Base-by-base conservation (phyloP, 2,888 invertebrate genomes). In the Pyrochroa serraticornis region DNA sequence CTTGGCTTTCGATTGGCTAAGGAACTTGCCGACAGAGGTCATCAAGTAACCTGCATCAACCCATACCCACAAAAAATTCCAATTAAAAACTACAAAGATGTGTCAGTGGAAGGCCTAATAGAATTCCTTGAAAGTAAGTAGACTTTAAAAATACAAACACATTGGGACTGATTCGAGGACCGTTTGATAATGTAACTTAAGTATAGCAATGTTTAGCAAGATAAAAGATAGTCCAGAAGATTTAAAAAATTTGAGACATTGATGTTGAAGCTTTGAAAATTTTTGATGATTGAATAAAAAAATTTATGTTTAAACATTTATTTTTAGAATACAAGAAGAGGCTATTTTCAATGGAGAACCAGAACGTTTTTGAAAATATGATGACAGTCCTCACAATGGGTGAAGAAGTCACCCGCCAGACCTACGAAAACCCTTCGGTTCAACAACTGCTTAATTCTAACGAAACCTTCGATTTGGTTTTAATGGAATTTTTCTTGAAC, bases 401-500 rank as follows among this genome's bases (percentile, higher is more conserved):
- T 32, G 8, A 2, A 8, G 8, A 7, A 8, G 5, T 41, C 66
- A 76, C 7, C 65, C 77, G 39, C 77, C 76, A 0, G 6, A 37
- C 64, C 1, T 45, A 73, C 1, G 56, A 58, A 5, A 58, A 66
- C 30, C 38, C 53, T 35, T 59, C 64, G 6, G 67, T 75, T 2
- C 67, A 71, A 48, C 48, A 71, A n/a, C 59, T 76, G 1, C 30
- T 73, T 8, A 59, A 67, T 6, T 69, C 70, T 1, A 56, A 66
- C 6, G 64, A 70, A 52, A 53, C 61, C 7, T 73, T 75, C 35
- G 76, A 76, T 53, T 33, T 75, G 3, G 62, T 76, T 7, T 60
- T 76, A n/a, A 33, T 69, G 30, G 75, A 75, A 51, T 65, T 69
- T 42, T 73, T 73, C 47, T 22, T 68, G 6, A 71, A 71, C 33